Base-by-base conservation (phyloP, 2,113 vertebrate genomes). In the Rafetus swinhoei region DNA sequence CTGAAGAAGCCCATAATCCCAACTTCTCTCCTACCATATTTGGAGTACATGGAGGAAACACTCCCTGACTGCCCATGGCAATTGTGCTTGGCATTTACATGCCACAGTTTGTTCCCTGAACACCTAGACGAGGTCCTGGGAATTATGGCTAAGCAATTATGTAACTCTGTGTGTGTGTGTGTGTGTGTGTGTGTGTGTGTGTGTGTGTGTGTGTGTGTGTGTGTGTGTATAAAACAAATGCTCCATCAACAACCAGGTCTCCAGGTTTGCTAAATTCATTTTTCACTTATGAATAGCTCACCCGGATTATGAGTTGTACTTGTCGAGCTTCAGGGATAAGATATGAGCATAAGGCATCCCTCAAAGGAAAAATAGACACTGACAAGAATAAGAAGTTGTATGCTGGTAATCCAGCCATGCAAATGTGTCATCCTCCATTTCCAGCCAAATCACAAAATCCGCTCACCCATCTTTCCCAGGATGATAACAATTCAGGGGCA, bases 401-500 rank as follows among this genome's bases (percentile, higher is more conserved):
- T 91, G 93, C 90, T 95, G 35, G 82, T 89, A 89, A n/a, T 87
- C 11, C 9, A 88, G 50, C 25, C 52, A 13, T 83, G 76, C 65
- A 84, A 90, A 60, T n/a, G 72, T 80, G 55, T 55, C 2, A 0
- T 1, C 4, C 16, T 53, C 53, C 22, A 19, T 88, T n/a, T 89
- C 0, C 1, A 79, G 88, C 2, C 4, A 5, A 92, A 95, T n/a
- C 81, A 54, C 56, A 45, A 59, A 82, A 90, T 69, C 76, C 89
- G 60, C 50, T 65, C 53, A 84, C 1, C 3, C 45, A 59, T 87
- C 35, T 82, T 89, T 88, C 62, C 72, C 35, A 35, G 59, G 79
- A 85, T 45, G 77, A 74, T 10, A 87, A 81, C 53, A 92, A 65
- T 94, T 90, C 25, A 9, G 52, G 88, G 11, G 39, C n/a, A 89